Evolutionary conservation across 2,888 invertebrate species (phyloP).

Genomic region (Watsonalla binaria): DNA sequence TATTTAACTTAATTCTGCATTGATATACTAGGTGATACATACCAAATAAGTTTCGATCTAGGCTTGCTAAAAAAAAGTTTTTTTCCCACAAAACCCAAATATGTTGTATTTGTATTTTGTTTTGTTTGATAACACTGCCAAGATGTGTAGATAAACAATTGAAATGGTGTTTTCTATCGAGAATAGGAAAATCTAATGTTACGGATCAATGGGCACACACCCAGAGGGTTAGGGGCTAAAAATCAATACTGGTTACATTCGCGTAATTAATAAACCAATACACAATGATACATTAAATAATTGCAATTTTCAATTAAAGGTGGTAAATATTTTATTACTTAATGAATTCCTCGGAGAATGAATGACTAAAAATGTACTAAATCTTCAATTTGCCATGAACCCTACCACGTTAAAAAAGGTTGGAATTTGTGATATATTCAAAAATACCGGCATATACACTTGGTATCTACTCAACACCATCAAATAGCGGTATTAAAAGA

Average conservation of each 20-base stretch:
- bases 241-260: not conserved
- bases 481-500: not conserved
- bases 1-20: no score
- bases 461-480: not conserved
- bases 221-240: not conserved
- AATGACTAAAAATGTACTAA: not conserved
- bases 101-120: no score
- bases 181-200: not conserved
- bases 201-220: not conserved
- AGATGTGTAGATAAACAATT: no score
- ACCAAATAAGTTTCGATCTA: no score
- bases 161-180: no score
- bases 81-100: no score
- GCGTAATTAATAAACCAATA: not conserved
- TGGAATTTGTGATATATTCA: not conserved
- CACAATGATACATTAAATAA: not conserved
- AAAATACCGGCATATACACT: not conserved
- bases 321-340: not conserved
- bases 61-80: no score
- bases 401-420: slow-evolving; percentile 3
- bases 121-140: no score
- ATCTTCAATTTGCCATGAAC: not conserved
- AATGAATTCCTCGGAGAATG: not conserved
- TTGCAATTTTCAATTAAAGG: not conserved
- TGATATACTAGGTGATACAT: no score